These are phyloP conservation scores for Chaunax sp. DNA, from an alignment of 2,797 vertebrate species.

Conservation along the genomic window DNA sequence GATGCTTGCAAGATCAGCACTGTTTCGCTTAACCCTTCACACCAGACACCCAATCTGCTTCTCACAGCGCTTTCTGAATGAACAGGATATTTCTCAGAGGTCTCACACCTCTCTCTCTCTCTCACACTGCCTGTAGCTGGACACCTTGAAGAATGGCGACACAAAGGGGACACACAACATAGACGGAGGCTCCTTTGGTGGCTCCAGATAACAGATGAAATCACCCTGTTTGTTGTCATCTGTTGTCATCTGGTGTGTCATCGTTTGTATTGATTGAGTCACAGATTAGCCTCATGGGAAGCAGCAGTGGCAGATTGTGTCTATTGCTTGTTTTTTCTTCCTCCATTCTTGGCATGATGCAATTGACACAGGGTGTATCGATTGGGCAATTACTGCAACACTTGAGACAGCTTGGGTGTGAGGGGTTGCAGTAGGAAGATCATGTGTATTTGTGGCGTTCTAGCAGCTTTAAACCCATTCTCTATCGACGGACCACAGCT, in stretches of 20 bases:
- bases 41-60: constrained; percentile 39
- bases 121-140: constrained; percentile 27
- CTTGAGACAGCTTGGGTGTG: constrained; percentile 67
- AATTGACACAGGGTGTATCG: constrained; percentile 73
- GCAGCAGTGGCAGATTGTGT: constrained; percentile 41
- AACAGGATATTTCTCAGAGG: constrained; percentile 40
- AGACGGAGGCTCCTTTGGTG: constrained; percentile 46
- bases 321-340: constrained; percentile 67
- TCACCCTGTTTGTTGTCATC: constrained; percentile 60
- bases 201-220: constrained; percentile 75
- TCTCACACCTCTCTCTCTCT: constrained; percentile 8
- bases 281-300: constrained; percentile 68
- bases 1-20: constrained; percentile 12
- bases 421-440: constrained; percentile 35
- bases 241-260: constrained; percentile 57
- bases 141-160: constrained; percentile 60
- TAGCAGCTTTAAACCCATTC: constrained; percentile 50
- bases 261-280: constrained; percentile 76
- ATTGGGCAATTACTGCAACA: constrained; percentile 77
- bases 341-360: constrained; percentile 69
- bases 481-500: constrained; percentile 43
- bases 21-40: constrained; percentile 36
- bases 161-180: constrained; percentile 46
- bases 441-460: constrained; percentile 47
- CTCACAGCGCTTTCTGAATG: constrained; percentile 40